A percentile compares a stretch with the other conserved stretches of the same genome.
phyloP scores from a whole-genome alignment of 2,797 vertebrate species.

The Amblyraja radiata region DNA sequence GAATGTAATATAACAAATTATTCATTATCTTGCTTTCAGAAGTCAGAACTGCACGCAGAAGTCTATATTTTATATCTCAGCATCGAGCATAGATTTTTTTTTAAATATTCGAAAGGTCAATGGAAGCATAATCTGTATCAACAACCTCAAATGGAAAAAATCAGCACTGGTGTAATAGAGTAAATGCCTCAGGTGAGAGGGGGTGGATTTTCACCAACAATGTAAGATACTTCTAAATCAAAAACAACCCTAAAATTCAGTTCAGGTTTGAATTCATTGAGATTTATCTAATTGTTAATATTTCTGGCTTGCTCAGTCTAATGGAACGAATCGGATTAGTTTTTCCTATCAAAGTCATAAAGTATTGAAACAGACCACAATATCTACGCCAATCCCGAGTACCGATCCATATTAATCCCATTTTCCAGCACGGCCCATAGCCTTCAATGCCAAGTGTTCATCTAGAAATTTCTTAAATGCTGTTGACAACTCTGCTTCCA shows the following conservation, averaged over 20 bases:
- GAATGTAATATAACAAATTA: background rate
- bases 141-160: background rate
- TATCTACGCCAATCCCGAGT: too few relatives aligned
- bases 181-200: constrained; percentile 13
- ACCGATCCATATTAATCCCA: too few relatives aligned
- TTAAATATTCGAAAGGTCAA: constrained; percentile 1
- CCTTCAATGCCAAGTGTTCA: too few relatives aligned
- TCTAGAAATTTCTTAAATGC: too few relatives aligned
- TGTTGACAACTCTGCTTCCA: too few relatives aligned
- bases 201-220: background rate
- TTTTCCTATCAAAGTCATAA: background rate
- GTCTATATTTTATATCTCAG: background rate
- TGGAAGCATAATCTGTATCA: background rate
- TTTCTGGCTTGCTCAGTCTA: background rate
- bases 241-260: background rate
- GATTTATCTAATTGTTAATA: background rate
- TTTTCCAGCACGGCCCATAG: too few relatives aligned
- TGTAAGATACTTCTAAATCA: constrained; percentile 10
- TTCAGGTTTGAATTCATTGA: background rate
- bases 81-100: background rate
- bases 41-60: background rate
- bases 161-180: background rate
- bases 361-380: too few relatives aligned
- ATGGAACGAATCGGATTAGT: background rate
- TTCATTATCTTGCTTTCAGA: background rate